phyloP scores from a whole-genome alignment of 2,797 vertebrate species.

The Phoxinus dragarum region DNA sequence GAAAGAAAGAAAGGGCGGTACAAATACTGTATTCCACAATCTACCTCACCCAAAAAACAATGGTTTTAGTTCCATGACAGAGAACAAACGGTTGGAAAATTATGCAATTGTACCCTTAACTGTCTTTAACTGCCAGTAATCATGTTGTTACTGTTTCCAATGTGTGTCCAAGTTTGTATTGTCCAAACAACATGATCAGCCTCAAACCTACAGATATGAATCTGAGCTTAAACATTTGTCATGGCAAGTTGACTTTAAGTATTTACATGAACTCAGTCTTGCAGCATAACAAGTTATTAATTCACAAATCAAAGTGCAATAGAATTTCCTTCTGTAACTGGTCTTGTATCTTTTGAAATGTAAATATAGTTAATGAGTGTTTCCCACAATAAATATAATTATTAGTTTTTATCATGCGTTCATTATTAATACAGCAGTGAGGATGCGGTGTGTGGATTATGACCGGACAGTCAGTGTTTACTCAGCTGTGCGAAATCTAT shows the following conservation, averaged over 20 bases:
- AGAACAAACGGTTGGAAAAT: constrained; percentile 58
- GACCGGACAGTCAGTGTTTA: constrained; percentile 50
- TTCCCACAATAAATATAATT: background rate
- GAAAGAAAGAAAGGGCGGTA: background rate
- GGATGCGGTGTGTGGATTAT: constrained; percentile 36
- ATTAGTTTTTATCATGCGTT: background rate
- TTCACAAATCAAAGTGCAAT: constrained; percentile 7
- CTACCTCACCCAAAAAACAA: constrained; percentile 70
- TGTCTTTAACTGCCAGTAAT: constrained; percentile 19
- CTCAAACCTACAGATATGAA: constrained; percentile 10
- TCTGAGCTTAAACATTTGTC: constrained; percentile 21
- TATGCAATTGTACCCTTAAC: constrained; percentile 13
- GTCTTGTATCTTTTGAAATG: background rate
- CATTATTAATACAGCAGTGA: constrained; percentile 8
- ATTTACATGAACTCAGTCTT: background rate
- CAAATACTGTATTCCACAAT: background rate
- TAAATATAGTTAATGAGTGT: background rate
- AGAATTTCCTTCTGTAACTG: background rate
- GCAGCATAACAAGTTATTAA: background rate
- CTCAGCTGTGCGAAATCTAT: constrained; percentile 52
- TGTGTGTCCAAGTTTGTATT: background rate
- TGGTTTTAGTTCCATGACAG: constrained; percentile 74
- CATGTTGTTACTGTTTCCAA: background rate
- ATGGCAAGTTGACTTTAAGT: background rate
- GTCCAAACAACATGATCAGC: background rate